Evolutionary conservation across 2,113 vertebrate genomes (phyloP).

Genomic region (Ciconia boyciana): DNA sequence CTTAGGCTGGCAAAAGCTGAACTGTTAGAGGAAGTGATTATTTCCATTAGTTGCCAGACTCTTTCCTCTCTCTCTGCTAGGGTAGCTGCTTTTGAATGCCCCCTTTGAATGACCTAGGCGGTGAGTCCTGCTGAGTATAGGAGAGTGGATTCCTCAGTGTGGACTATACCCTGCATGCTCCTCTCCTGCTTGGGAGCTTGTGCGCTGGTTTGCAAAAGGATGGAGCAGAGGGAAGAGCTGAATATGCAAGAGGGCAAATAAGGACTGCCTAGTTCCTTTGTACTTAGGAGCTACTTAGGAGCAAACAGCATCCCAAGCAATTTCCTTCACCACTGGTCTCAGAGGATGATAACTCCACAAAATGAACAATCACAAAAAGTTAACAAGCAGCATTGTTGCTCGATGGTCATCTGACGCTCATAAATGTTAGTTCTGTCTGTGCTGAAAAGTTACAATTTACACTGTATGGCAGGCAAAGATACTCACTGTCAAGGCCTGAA

Average conservation of each 20-base stretch:
- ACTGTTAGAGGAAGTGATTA: neutral
- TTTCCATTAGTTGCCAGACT: neutral
- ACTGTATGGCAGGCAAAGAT: neutral
- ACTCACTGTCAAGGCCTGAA: neutral
- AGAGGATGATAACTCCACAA: neutral
- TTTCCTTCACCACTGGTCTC: neutral
- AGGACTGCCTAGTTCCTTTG: neutral
- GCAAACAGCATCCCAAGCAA: neutral
- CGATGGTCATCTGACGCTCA: accelerated
- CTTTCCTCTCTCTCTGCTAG: neutral
- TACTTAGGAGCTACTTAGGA: neutral
- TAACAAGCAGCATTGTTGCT: neutral
- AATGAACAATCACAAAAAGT: neutral
- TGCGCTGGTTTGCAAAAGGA: neutral
- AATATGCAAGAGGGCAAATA: neutral
- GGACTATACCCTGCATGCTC: neutral
- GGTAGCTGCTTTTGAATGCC: neutral
- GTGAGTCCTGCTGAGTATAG: neutral
- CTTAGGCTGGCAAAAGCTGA: neutral
- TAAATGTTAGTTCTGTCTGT: neutral
- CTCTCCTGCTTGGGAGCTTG: neutral
- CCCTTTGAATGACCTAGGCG: neutral
- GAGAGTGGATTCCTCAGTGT: neutral
- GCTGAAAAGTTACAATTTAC: neutral
- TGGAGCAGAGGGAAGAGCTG: neutral